Evolutionary conservation across 2,113 vertebrate species (phyloP).

Genomic region (Bucco capensis): DNA sequence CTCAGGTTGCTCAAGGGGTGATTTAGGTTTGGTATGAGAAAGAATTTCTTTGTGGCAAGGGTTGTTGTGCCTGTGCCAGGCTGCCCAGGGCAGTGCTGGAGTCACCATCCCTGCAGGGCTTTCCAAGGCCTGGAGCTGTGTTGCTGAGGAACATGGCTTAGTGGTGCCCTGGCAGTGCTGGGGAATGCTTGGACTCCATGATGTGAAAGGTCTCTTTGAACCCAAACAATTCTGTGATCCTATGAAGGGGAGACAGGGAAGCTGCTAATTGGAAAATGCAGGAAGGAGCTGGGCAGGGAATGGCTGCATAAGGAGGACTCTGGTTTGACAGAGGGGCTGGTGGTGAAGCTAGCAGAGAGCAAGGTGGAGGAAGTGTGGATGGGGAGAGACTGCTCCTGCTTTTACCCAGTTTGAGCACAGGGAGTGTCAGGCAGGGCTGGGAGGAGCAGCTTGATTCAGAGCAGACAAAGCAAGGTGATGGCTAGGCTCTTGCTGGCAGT

Average conservation of each 20-base stretch:
- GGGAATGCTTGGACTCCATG: too few relatives aligned
- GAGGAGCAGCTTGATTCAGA: background rate
- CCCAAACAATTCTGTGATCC: too few relatives aligned
- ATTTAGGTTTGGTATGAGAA: too few relatives aligned
- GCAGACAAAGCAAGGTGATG: background rate
- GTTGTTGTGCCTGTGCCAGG: too few relatives aligned
- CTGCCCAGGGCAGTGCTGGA: too few relatives aligned
- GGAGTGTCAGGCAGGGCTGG: background rate
- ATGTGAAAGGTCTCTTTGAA: too few relatives aligned
- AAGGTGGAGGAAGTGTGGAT: background rate
- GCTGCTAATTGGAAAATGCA: background rate
- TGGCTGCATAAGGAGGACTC: background rate
- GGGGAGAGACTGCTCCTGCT: background rate
- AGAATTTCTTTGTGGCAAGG: too few relatives aligned
- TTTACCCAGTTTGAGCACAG: background rate
- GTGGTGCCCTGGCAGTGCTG: background rate
- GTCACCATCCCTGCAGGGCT: background rate
- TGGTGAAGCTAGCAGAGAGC: background rate
- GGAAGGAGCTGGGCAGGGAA: too few relatives aligned
- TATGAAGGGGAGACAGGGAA: background rate
- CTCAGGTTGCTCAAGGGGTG: too few relatives aligned
- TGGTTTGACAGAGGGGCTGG: too few relatives aligned
- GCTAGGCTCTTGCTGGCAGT: background rate
- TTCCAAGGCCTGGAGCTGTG: background rate
- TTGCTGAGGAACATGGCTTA: background rate